These are phyloP conservation scores for Bembecia ichneumoniformis DNA, from an alignment of 2,888 invertebrate genomes.

Conservation along the genomic window DNA sequence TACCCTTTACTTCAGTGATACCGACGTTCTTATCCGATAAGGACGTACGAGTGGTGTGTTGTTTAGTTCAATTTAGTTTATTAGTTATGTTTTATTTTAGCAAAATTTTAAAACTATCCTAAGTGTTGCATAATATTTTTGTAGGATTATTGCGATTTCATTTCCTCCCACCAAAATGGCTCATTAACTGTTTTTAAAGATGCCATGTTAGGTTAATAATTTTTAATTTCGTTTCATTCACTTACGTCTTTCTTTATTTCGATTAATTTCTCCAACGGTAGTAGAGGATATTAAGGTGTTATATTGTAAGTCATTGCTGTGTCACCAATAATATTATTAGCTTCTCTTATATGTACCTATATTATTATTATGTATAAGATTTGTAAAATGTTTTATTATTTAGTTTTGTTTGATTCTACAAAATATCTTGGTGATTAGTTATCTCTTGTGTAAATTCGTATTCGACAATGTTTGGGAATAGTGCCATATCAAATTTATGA, in stretches of 20 bases:
- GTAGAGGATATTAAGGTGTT: slow-evolving; percentile 42
- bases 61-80: slow-evolving; percentile 73
- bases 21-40: slow-evolving; percentile 60
- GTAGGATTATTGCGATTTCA: slow-evolving; percentile 63
- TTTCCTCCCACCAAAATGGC: slow-evolving; percentile 69
- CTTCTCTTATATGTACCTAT: slow-evolving; percentile 49
- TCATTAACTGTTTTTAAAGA: slow-evolving; percentile 38
- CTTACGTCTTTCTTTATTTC: slow-evolving; percentile 25
- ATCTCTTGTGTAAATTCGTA: slow-evolving; percentile 9
- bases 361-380: slow-evolving; percentile 32
- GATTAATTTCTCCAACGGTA: slow-evolving; percentile 42
- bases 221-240: slow-evolving; percentile 44
- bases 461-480: slow-evolving; percentile 28
- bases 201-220: slow-evolving; percentile 55
- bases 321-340: slow-evolving; percentile 69
- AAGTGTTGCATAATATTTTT: slow-evolving; percentile 70
- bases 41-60: slow-evolving; percentile 59
- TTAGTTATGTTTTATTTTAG: slow-evolving; percentile 73
- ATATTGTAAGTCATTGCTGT: slow-evolving; percentile 64
- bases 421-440: slow-evolving; percentile 38
- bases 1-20: slow-evolving; percentile 65
- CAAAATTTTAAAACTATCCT: slow-evolving; percentile 70
- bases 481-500: slow-evolving; percentile 49
- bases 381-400: slow-evolving; percentile 26
- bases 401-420: slow-evolving; percentile 17